A percentile compares a stretch with the other conserved stretches of the same genome.
phyloP scores from a whole-genome alignment of 1,140 invertebrate genomes.

The Oryctes rhinoceros region DNA sequence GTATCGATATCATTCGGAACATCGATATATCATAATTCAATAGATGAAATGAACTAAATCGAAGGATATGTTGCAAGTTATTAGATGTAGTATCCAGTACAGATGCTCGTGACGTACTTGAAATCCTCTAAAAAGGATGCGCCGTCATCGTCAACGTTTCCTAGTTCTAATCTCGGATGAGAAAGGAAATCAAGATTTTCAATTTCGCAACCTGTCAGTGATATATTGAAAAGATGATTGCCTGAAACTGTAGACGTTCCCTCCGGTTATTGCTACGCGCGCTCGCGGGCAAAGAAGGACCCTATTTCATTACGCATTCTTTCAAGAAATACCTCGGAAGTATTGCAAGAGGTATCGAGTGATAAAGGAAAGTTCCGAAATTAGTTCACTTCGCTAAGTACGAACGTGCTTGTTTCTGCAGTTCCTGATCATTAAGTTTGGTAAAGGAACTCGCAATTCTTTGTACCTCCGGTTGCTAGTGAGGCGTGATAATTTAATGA shows the following conservation, averaged over 20 bases:
- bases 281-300: not conserved
- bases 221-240: conserved; percentile 36
- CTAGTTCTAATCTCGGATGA: conserved; percentile 27
- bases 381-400: not conserved
- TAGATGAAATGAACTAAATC: not conserved
- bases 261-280: not conserved
- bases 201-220: conserved; percentile 36
- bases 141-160: not conserved
- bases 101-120: conserved; percentile 26
- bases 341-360: not conserved
- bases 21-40: too few relatives aligned
- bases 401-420: not conserved
- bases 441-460: too few relatives aligned
- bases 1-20: too few relatives aligned
- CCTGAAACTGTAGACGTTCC: conserved; percentile 24
- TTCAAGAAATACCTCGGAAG: not conserved
- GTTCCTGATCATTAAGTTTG: too few relatives aligned
- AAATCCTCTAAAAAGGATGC: not conserved
- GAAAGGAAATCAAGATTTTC: conserved; percentile 33
- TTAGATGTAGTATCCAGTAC: not conserved
- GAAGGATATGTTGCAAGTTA: not conserved
- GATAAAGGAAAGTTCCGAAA: not conserved
- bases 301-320: conserved; percentile 18
- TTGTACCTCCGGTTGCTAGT: not conserved
- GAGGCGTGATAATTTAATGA: not conserved